Base-by-base conservation (phyloP, 2,113 vertebrate species). In the Mungos mungo region DNA sequence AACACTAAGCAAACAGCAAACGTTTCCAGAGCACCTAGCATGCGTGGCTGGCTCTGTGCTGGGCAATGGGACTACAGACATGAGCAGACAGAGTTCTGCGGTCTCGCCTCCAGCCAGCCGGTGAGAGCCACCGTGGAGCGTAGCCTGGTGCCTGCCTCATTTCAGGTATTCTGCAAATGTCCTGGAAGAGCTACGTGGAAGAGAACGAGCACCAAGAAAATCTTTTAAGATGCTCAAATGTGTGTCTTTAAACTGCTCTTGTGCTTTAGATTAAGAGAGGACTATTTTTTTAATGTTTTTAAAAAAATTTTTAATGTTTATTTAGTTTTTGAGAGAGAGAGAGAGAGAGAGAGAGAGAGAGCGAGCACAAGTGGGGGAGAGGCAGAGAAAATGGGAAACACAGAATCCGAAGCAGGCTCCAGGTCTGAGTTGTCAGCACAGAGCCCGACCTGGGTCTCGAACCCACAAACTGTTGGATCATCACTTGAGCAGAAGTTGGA, bases 231-330 rank as follows among this genome's bases (percentile, higher is more conserved):
- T 25, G 23, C 27, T n/a, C 54, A 38, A 12, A 38, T 83, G 38
- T 27, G 9, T 38, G 52, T 84, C 79, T 76, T 0, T 60, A 14
- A 80, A 13, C 18, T 35, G 21, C 23, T 21, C 68, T 29, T 69
- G 41, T 71, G 50, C 66, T 96, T 95, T 79, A 65, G 69, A 84
- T 35, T 52, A 80, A 76, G 84, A 96, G 29, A 90, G 45, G 16
- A 69, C 33, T 66, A 19, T 33, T 88, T 83, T 69, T 52, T 57
- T 57, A 21, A 57, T 57, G n/a, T n/a, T n/a, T n/a, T n/a, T n/a
- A n/a, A n/a, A n/a, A n/a, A n/a, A n/a, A n/a, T n/a, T n/a, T 57
- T 57, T 57, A 57, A 54, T 54, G 52, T 16, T 54, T 21, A 2
- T 60, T 60, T 21, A 8, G 21, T 60, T 57, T 57, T 57, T 57